Percentiles rank a stretch among this genome's conserved stretches.
phyloP scores from a whole-genome alignment of 2,797 vertebrate species.

The Discoglossus pictus region DNA sequence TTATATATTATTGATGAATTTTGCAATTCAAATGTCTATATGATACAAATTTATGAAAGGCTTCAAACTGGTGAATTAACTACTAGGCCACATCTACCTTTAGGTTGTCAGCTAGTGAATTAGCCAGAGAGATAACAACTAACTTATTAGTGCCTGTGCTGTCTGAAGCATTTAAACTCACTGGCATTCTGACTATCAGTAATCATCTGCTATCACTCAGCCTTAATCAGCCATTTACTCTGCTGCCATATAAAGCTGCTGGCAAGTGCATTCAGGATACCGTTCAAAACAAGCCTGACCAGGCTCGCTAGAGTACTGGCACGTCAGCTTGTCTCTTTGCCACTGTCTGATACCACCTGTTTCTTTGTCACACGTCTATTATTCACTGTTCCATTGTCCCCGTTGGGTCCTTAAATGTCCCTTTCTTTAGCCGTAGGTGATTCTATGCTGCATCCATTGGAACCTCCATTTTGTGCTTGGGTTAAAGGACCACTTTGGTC shows the following conservation, averaged over 20 bases:
- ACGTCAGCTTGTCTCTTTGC: not conserved
- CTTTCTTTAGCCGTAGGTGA: no score
- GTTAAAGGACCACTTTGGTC: no score
- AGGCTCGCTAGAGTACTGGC: not conserved
- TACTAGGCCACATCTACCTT: constrained; percentile 5
- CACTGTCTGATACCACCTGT: not conserved
- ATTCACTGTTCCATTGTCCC: not conserved
- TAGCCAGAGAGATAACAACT: constrained; percentile 16
- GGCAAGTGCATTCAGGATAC: constrained; percentile 14
- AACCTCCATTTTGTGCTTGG: no score
- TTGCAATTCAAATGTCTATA: not conserved
- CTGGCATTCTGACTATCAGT: constrained; percentile 21
- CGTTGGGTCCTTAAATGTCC: no score
- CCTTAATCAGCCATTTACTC: constrained; percentile 27
- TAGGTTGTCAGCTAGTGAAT: constrained; percentile 15
- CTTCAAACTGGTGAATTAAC: not conserved
- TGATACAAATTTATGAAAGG: not conserved
- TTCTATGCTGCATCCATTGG: not conserved
- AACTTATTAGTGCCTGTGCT: constrained; percentile 14
- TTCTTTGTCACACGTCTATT: not conserved
- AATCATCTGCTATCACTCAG: constrained; percentile 46
- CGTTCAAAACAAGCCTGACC: not conserved
- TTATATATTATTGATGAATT: constrained; percentile 6
- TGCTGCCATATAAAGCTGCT: constrained; percentile 19
- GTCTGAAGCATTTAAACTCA: constrained; percentile 35